These are phyloP conservation scores for Noctua janthe DNA, from an alignment of 2,888 invertebrate genomes.

Conservation along the genomic window DNA sequence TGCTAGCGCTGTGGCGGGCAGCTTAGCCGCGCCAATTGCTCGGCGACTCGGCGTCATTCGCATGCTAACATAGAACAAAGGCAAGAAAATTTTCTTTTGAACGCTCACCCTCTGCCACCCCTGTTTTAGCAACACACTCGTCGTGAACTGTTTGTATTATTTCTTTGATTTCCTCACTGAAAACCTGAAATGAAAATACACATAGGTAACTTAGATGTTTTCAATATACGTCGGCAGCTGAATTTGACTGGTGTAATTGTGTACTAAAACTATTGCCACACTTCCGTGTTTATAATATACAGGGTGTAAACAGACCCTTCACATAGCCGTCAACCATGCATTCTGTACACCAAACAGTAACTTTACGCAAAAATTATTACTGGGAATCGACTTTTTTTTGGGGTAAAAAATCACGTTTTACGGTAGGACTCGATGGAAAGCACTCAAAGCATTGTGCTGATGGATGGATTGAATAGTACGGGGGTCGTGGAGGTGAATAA, in stretches of 20 bases:
- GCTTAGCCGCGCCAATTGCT: constrained; percentile 81
- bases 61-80: constrained; percentile 85
- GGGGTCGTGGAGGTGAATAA: too few relatives aligned
- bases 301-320: too few relatives aligned
- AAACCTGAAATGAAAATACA: constrained; percentile 79
- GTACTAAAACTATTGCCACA: background rate
- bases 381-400: too few relatives aligned
- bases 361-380: too few relatives aligned
- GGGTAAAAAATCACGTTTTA: too few relatives aligned
- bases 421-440: too few relatives aligned
- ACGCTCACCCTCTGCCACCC: constrained; percentile 87
- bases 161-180: constrained; percentile 89
- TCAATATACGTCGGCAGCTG: constrained; percentile 26
- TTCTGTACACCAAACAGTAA: too few relatives aligned
- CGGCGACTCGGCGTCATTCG: constrained; percentile 82
- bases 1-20: constrained; percentile 59
- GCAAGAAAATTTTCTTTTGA: constrained; percentile 83
- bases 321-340: too few relatives aligned
- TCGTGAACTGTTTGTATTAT: constrained; percentile 88
- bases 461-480: too few relatives aligned
- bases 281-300: background rate
- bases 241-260: constrained; percentile 33
- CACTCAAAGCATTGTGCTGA: too few relatives aligned
- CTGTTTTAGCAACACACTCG: constrained; percentile 87
- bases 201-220: constrained; percentile 67